Percentiles rank a stretch among this genome's conserved stretches.
These are phyloP conservation scores for Dicycla oo DNA, from an alignment of 2,888 invertebrate genomes.

Conservation along the genomic window DNA sequence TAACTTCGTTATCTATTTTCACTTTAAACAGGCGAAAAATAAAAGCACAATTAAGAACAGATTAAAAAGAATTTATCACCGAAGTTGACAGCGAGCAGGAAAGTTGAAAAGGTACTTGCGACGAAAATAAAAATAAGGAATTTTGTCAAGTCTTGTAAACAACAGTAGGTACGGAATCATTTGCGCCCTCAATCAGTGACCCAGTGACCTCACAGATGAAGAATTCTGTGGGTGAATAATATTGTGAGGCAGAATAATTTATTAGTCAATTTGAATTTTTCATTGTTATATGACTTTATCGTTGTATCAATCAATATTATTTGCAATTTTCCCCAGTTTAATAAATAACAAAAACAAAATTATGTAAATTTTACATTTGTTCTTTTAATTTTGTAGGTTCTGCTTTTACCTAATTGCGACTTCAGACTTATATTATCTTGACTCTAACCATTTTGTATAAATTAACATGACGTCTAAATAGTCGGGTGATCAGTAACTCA, in stretches of 20 bases:
- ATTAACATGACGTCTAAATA: too few relatives aligned
- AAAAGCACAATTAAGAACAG: conserved; percentile 53
- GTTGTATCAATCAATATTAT: neutral
- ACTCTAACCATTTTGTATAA: too few relatives aligned
- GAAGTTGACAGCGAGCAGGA: conserved; percentile 44
- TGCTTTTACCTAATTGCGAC: too few relatives aligned
- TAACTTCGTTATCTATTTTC: conserved; percentile 42
- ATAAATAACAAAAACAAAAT: too few relatives aligned
- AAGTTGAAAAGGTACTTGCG: conserved; percentile 32
- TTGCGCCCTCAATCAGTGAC: conserved; percentile 20
- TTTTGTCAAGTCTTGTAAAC: conserved; percentile 29
- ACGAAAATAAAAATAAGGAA: conserved; percentile 26
- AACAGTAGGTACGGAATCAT: conserved; percentile 28
- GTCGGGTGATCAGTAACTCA: too few relatives aligned
- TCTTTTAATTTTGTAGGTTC: too few relatives aligned
- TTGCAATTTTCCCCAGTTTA: too few relatives aligned
- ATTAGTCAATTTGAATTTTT: neutral
- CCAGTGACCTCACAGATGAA: conserved; percentile 18
- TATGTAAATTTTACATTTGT: rapidly evolving
- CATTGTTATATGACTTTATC: neutral
- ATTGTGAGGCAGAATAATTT: neutral
- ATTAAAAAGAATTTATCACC: conserved; percentile 54
- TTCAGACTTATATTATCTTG: too few relatives aligned
- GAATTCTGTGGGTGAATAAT: neutral
- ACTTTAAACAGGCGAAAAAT: conserved; percentile 41